Percentiles rank a stretch among this genome's conserved stretches.
phyloP scores from a whole-genome alignment of 2,113 vertebrate genomes.

The Cavia porcellus region DNA sequence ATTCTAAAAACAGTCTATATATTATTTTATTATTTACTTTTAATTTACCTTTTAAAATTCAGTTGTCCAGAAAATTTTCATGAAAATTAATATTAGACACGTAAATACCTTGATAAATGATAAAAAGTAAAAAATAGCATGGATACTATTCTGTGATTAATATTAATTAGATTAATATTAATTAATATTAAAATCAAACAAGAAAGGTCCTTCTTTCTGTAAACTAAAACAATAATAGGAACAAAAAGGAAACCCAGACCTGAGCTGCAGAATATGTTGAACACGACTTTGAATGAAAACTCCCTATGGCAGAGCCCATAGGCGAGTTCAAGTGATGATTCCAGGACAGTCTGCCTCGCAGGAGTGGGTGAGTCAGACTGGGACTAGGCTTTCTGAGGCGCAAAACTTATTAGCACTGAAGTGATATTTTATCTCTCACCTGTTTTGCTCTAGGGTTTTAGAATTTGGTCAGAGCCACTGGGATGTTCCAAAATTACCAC shows the following conservation, averaged over 20 bases:
- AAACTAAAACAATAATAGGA: neutral
- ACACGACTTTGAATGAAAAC: neutral
- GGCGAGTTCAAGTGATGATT: neutral
- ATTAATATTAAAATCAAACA: slow-evolving; percentile 21
- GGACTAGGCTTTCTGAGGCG: neutral
- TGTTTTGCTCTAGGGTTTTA: neutral
- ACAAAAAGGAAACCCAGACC: neutral
- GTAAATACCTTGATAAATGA: slow-evolving; percentile 16
- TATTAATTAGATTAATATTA: slow-evolving; percentile 50
- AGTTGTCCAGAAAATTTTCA: neutral
- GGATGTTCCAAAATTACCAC: neutral
- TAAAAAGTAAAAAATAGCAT: slow-evolving; percentile 29
- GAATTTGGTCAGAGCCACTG: neutral
- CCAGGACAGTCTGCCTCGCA: neutral
- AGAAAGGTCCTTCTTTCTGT: neutral
- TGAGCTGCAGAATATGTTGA: neutral
- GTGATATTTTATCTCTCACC: neutral
- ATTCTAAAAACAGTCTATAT: neutral
- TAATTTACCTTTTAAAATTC: neutral
- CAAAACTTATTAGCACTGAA: neutral
- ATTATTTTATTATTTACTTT: neutral
- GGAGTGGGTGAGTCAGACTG: neutral
- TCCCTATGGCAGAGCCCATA: neutral
- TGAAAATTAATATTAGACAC: slow-evolving; percentile 30
- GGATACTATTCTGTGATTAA: neutral